Base-by-base conservation (phyloP, 2,888 invertebrate genomes). In the Bugula neritina region DNA sequence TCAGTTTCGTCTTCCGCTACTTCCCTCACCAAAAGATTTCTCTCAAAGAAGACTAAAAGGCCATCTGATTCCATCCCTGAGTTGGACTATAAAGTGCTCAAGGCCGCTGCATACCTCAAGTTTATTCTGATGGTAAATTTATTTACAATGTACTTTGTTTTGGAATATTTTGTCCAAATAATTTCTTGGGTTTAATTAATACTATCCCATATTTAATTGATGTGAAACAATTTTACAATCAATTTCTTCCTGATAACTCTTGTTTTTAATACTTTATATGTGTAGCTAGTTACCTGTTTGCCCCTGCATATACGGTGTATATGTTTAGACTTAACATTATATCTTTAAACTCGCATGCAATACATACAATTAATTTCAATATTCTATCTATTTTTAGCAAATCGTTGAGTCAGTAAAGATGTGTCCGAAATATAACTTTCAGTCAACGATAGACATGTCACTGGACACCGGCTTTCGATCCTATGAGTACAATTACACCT, bases 401-500 rank as follows among this genome's bases (percentile, higher is more conserved):
- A 63, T 63, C 31, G 63, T 63, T 10, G 63, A 63, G 31, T 63
- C 31, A 13, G 63, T 63, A n/a, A 63, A 34, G 34, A 31, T 31
- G 31, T 63, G 25, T 13, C 17, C 63, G 2, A 63, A 27, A 34
- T 63, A 63, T 31, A 63, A 27, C 63, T 63, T 63, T 31, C 63
- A 63, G 27, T 63, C 63, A 3, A 63, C 63, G 10, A 10, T 31
- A 17, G 63, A 63, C 31, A 63, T 63, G 63, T 63, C 63, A 21
- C 10, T 63, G 10, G 34, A 63, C 34, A 63, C 63, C 5, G 63
- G 63, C 31, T 63, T 25, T n/a, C 27, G 63, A 31, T 63, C 76
- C 10, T 82, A 82, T 74, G 80, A 80, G 76, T 80, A 78, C 73
- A 81, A 79, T 77, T 82, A 81, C 78, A 82, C 82, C 71, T 82